Evolutionary conservation across 2,113 vertebrate species (phyloP).

Genomic region (Rynchops niger): DNA sequence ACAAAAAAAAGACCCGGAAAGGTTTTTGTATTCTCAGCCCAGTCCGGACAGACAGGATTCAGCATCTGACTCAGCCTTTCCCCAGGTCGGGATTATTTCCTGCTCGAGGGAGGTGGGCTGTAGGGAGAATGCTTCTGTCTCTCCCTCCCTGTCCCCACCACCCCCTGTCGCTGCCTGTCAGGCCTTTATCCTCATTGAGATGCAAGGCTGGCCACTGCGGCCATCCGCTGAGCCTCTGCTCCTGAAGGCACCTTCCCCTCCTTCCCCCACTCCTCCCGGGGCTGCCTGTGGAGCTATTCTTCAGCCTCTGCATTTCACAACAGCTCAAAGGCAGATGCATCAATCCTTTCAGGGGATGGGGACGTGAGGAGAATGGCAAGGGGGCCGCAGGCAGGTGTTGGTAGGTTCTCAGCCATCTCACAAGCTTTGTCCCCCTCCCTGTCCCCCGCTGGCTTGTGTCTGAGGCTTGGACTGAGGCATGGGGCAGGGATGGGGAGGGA

Average conservation of each 20-base stretch:
- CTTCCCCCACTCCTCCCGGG: conserved; percentile 32
- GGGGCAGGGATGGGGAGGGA: neutral
- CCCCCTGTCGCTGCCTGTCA: neutral
- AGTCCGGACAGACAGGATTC: neutral
- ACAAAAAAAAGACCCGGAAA: neutral
- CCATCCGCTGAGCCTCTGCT: conserved; percentile 55
- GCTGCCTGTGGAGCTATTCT: conserved; percentile 62
- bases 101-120: neutral
- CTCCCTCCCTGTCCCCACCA: neutral
- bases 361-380: conserved; percentile 70
- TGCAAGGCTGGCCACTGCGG: conserved; percentile 36
- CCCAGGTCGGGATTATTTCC: neutral
- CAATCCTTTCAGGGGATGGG: conserved; percentile 68
- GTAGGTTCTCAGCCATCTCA: conserved; percentile 28
- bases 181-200: conserved; percentile 60
- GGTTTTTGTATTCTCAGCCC: neutral
- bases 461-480: neutral
- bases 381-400: conserved; percentile 45
- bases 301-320: conserved; percentile 68
- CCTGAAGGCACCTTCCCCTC: conserved; percentile 52
- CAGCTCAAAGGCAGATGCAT: conserved; percentile 74
- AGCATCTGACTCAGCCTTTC: neutral
- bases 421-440: neutral
- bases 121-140: neutral
- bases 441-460: neutral